Conservation (phyloP, 1,140 invertebrate species). For the Manduca sexta region DNA sequence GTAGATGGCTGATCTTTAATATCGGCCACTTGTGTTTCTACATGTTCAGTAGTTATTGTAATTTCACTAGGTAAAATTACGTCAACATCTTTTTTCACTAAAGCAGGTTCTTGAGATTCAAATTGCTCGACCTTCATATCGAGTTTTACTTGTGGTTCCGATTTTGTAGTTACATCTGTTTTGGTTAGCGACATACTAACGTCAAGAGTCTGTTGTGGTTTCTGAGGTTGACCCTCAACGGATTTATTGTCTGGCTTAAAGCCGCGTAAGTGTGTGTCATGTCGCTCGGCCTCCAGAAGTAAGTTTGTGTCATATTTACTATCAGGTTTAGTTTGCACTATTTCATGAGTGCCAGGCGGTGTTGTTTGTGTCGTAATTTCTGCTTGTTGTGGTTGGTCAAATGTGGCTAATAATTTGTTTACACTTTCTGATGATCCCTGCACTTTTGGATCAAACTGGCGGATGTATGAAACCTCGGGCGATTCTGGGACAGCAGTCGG, state of each 20-base stretch:
- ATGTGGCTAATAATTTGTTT: constrained; percentile 13
- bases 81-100: constrained; percentile 52
- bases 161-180: constrained; percentile 24
- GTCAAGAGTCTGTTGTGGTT: constrained; percentile 35
- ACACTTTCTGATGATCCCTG: constrained; percentile 24
- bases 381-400: constrained; percentile 12
- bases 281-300: constrained; percentile 44
- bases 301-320: constrained; percentile 28
- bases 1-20: constrained; percentile 9
- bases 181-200: constrained; percentile 48
- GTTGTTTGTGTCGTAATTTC: constrained; percentile 6
- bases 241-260: constrained; percentile 9
- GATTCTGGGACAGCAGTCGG: constrained; percentile 10
- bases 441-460: constrained; percentile 30
- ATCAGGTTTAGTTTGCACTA: constrained; percentile 1
- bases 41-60: constrained; percentile 35
- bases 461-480: constrained; percentile 34
- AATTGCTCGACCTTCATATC: constrained; percentile 45
- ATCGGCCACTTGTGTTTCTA: constrained; percentile 4
- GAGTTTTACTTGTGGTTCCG: constrained; percentile 40
- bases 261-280: constrained; percentile 28
- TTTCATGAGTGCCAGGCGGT: neutral
- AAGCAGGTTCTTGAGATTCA: constrained; percentile 21
- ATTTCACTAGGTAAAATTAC: constrained; percentile 40
- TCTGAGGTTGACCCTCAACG: constrained; percentile 9